These are phyloP conservation scores for Aplidium turbinatum DNA, from an alignment of 23 tunicate genomes.

Conservation along the genomic window DNA sequence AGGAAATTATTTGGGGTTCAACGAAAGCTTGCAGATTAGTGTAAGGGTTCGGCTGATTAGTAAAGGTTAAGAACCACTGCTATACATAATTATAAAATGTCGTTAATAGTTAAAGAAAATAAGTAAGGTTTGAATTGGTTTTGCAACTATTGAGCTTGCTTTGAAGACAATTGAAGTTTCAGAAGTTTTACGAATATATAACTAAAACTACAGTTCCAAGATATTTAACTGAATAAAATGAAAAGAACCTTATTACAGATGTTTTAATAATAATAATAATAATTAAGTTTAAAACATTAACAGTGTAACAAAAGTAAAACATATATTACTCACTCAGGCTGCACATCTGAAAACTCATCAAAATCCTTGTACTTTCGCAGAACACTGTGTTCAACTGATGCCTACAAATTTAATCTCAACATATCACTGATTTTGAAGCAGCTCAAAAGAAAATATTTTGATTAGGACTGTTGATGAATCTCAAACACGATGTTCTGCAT, in stretches of 20 bases:
- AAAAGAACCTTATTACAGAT: neutral
- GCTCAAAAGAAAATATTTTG: neutral
- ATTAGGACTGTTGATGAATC: too few relatives aligned
- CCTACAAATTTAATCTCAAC: slow-evolving; percentile 19
- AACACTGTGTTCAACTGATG: slow-evolving; percentile 56
- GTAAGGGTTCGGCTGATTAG: too few relatives aligned
- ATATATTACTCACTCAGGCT: slow-evolving; percentile 56
- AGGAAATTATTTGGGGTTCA: too few relatives aligned
- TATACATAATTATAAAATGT: too few relatives aligned
- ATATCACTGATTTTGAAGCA: neutral
- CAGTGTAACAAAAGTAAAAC: neutral
- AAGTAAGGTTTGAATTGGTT: too few relatives aligned
- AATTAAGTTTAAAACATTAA: neutral
- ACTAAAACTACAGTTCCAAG: too few relatives aligned
- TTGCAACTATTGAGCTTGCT: too few relatives aligned
- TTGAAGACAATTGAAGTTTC: slow-evolving; percentile 1
- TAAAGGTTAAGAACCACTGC: too few relatives aligned
- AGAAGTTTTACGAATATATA: too few relatives aligned
- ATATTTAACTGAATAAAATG: neutral
- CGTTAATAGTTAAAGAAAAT: too few relatives aligned
- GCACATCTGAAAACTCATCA: slow-evolving; percentile 61
- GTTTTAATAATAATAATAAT: neutral
- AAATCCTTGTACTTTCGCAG: slow-evolving; percentile 60
- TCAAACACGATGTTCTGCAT: too few relatives aligned
- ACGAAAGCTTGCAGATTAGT: too few relatives aligned